These are phyloP conservation scores for Hippocampus comes DNA, from an alignment of 2,113 vertebrate species.

Conservation along the genomic window DNA sequence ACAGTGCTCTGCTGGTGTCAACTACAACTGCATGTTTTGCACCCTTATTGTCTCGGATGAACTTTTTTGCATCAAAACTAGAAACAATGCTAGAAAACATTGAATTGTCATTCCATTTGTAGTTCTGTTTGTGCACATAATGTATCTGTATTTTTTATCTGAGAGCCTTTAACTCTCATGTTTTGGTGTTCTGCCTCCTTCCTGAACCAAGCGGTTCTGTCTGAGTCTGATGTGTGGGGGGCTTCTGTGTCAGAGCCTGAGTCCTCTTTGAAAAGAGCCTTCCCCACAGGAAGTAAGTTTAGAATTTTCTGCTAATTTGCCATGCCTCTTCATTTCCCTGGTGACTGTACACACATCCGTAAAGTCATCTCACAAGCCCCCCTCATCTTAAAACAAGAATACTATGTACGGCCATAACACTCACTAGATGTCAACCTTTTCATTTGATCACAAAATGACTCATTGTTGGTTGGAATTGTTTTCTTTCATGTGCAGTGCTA, in stretches of 20 bases:
- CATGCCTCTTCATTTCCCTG: conserved; percentile 44
- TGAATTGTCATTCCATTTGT: background rate
- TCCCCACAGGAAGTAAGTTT: conserved; percentile 95
- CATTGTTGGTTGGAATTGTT: conserved; percentile 7
- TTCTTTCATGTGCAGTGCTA: background rate
- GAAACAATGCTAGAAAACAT: background rate
- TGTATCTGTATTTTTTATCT: background rate
- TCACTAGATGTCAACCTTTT: conserved; percentile 31
- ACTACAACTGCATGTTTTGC: background rate
- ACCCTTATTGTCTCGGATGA: background rate
- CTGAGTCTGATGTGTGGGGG: conserved; percentile 92
- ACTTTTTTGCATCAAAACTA: background rate
- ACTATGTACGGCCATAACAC: conserved; percentile 20
- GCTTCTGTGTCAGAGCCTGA: conserved; percentile 77
- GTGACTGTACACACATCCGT: conserved; percentile 16
- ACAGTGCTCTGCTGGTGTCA: background rate
- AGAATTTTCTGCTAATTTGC: conserved; percentile 26
- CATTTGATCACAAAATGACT: conserved; percentile 31
- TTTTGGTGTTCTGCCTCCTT: conserved; percentile 52
- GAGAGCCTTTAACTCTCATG: conserved; percentile 1
- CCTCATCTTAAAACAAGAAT: conserved; percentile 9
- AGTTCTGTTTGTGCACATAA: background rate
- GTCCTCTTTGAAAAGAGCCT: conserved; percentile 83
- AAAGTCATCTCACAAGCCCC: background rate
- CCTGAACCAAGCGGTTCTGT: conserved; percentile 76